Percentiles rank a stretch among this genome's conserved stretches.
Evolutionary conservation across 2,797 vertebrate species (phyloP).

Genomic region (Scarus forsteni): DNA sequence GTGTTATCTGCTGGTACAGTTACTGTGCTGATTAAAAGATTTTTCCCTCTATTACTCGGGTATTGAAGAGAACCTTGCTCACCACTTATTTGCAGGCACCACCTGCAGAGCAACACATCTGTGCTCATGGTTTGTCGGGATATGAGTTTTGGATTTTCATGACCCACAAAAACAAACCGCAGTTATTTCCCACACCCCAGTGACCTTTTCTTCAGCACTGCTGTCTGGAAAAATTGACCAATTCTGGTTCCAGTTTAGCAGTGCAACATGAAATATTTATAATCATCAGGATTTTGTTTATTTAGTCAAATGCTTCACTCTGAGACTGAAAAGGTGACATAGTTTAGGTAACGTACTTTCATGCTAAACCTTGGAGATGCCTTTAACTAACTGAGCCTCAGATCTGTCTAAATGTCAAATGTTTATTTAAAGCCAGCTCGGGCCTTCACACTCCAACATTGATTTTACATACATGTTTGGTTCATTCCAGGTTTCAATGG

Average conservation of each 20-base stretch:
- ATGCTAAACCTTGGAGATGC: neutral
- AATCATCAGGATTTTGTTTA: neutral
- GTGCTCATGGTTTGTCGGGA: neutral
- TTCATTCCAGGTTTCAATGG: slow-evolving; percentile 29
- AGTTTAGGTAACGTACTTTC: neutral
- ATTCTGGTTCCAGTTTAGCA: too few species aligned
- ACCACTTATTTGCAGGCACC: too few species aligned
- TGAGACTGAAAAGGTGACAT: neutral
- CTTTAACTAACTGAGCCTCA: neutral
- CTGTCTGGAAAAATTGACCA: neutral
- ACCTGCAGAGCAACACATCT: too few species aligned
- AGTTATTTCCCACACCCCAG: too few species aligned
- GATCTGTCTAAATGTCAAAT: neutral
- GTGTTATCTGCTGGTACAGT: too few species aligned
- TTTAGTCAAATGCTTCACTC: neutral
- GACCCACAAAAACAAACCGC: too few species aligned
- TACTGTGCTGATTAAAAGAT: too few species aligned
- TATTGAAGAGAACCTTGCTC: too few species aligned
- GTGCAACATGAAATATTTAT: neutral
- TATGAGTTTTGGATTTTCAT: neutral
- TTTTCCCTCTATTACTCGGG: too few species aligned
- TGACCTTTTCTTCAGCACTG: neutral
- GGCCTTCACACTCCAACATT: neutral
- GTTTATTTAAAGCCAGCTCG: neutral
- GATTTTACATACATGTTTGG: slow-evolving; percentile 14